Evolutionary conservation across 2,888 invertebrate genomes (phyloP).

Genomic region (Balanococcus diminutus): DNA sequence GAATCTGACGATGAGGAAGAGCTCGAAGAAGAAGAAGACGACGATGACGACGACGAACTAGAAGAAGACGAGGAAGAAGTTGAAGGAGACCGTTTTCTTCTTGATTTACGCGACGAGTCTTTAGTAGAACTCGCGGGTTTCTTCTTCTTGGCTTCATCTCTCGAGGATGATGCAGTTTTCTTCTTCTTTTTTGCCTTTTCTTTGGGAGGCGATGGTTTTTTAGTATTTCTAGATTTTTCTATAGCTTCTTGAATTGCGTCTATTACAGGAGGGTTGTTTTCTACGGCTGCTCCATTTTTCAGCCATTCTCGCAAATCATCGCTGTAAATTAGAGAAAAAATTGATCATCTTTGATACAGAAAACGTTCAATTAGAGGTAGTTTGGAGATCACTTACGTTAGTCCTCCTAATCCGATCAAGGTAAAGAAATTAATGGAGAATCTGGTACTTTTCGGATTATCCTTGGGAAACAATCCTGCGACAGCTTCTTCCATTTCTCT

Average conservation of each 20-base stretch:
- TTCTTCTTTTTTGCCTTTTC: constrained; percentile 54
- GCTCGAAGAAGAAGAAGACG: constrained; percentile 8
- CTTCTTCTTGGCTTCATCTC: constrained; percentile 57
- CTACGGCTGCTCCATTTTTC: constrained; percentile 77
- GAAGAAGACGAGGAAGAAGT: constrained; percentile 25
- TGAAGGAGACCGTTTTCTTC: constrained; percentile 56
- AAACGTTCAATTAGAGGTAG: not conserved
- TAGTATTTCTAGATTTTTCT: constrained; percentile 56
- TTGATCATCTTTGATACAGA: constrained; percentile 28
- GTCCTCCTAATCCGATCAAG: constrained; percentile 92
- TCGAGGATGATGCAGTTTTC: constrained; percentile 56
- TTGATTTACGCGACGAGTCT: not conserved
- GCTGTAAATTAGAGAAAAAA: constrained; percentile 55
- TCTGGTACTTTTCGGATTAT: constrained; percentile 93
- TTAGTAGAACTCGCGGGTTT: constrained; percentile 31
- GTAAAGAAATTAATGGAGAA: constrained; percentile 99
- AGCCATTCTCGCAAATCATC: constrained; percentile 89
- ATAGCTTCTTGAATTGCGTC: constrained; percentile 59
- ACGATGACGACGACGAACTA: constrained; percentile 25
- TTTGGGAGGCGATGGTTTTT: constrained; percentile 50
- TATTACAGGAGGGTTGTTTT: constrained; percentile 61
- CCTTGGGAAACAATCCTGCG: constrained; percentile 90
- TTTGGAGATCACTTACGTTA: constrained; percentile 70
- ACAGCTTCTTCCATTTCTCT: constrained; percentile 86
- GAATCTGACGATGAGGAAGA: constrained; percentile 7